These are phyloP conservation scores for Dexiosoma caninum DNA, from an alignment of 2,888 invertebrate genomes.

Conservation along the genomic window DNA sequence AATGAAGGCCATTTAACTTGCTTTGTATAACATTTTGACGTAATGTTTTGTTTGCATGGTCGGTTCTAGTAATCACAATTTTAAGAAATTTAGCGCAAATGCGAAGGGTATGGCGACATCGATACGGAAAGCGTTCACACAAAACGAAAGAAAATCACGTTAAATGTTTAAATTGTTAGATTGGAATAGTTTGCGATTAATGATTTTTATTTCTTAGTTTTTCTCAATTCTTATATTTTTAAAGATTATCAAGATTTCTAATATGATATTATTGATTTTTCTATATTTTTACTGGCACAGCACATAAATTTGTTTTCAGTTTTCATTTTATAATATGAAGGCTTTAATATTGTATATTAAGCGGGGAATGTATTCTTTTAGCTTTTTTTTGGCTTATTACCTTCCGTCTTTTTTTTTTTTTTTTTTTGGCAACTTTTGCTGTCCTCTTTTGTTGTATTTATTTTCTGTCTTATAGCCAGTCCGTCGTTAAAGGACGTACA, in stretches of 20 bases:
- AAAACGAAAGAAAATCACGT: not conserved
- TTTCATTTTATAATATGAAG: not conserved
- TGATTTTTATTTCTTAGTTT: not conserved
- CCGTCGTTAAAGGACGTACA: slow-evolving; percentile 38
- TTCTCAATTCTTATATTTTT: not conserved
- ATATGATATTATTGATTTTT: slow-evolving; percentile 45
- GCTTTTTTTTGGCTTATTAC: slow-evolving; percentile 26
- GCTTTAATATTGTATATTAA: not conserved
- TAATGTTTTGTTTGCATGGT: not conserved
- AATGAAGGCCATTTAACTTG: slow-evolving; percentile 45
- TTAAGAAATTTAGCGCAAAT: slow-evolving; percentile 43
- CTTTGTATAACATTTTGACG: slow-evolving; percentile 17
- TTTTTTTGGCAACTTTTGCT: not conserved
- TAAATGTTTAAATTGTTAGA: not conserved
- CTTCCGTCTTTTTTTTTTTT: slow-evolving; percentile 21
- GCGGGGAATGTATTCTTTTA: slow-evolving; percentile 1
- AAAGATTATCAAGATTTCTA: not conserved
- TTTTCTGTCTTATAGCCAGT: slow-evolving; percentile 35
- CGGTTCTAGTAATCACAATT: not conserved
- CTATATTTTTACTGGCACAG: slow-evolving; percentile 9
- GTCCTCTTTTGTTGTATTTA: slow-evolving; percentile 42
- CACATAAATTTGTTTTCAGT: slow-evolving; percentile 1
- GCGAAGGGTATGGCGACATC: not conserved
- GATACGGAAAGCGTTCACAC: no score
- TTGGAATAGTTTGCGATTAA: not conserved